phyloP scores from a whole-genome alignment of 2,797 vertebrate species.

The Scomberomorus guttatus region DNA sequence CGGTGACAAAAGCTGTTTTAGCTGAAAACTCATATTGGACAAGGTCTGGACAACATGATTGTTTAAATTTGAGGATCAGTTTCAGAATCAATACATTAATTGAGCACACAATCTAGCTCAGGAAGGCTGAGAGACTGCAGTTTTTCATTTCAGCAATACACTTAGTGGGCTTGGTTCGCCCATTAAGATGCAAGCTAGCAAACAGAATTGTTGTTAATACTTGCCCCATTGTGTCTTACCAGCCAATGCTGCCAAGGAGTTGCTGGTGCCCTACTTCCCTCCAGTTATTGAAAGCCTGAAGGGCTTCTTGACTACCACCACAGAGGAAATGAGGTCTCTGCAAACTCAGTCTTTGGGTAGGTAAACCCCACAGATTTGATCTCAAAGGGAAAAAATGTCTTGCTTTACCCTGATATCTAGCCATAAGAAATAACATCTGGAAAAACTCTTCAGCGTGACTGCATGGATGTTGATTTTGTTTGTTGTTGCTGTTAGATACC shows the following conservation, averaged over 20 bases:
- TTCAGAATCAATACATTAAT: too few species aligned
- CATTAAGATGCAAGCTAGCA: neutral
- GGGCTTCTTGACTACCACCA: slow-evolving; percentile 86
- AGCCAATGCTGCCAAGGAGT: slow-evolving; percentile 92
- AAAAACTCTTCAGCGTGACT: neutral
- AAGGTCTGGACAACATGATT: too few species aligned
- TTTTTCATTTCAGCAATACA: neutral
- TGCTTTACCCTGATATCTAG: neutral
- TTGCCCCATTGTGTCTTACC: slow-evolving; percentile 18
- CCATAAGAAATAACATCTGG: neutral
- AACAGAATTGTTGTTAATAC: neutral
- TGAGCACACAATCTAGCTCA: too few species aligned
- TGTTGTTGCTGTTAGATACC: slow-evolving; percentile 82
- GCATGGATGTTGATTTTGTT: neutral
- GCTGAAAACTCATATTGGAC: too few species aligned
- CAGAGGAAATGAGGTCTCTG: slow-evolving; percentile 89
- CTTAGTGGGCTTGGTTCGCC: too few species aligned
- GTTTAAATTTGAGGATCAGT: neutral
- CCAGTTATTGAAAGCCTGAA: slow-evolving; percentile 90
- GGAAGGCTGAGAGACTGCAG: neutral
- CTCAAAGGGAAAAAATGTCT: neutral
- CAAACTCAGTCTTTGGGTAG: slow-evolving; percentile 92
- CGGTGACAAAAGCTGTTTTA: too few species aligned
- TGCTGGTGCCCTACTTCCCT: slow-evolving; percentile 89
- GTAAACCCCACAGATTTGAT: neutral